Conservation (phyloP, 2,113 vertebrate genomes). For the Clarias batrachus region DNA sequence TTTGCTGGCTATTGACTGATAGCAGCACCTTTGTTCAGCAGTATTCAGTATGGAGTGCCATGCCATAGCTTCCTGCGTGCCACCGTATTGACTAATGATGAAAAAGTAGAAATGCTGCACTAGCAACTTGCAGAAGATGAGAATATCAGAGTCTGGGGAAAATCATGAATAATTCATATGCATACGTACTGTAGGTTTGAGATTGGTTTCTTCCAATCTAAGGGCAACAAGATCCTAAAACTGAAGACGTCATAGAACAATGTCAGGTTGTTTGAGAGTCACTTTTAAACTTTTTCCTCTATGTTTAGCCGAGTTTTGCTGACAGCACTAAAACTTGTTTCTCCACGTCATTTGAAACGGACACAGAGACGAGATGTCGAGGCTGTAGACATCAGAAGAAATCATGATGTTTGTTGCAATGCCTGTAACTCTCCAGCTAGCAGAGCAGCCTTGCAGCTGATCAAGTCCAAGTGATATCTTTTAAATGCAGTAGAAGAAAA, state of each 20-base stretch:
- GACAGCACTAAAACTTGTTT: neutral
- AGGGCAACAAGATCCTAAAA: neutral
- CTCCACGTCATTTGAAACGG: neutral
- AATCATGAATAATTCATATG: conserved; percentile 2
- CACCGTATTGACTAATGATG: neutral
- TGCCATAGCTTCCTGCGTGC: neutral
- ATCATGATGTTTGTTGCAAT: neutral
- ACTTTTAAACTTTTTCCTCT: neutral
- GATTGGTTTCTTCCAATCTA: neutral
- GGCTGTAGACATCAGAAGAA: neutral
- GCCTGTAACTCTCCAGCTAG: neutral
- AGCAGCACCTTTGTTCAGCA: neutral
- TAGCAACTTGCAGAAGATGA: neutral
- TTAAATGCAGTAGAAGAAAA: neutral
- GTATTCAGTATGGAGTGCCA: neutral
- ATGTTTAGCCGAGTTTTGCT: neutral
- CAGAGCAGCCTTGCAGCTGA: neutral
- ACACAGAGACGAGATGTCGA: neutral
- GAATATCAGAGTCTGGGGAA: neutral
- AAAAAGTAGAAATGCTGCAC: conserved; percentile 1
- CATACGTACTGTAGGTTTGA: neutral
- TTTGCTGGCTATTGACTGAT: neutral
- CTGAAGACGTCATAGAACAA: neutral
- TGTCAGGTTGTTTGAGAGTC: neutral
- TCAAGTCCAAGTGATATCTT: neutral